phyloP scores from a whole-genome alignment of 1,140 invertebrate genomes.

The Pseudomyrmex flavicornis region DNA sequence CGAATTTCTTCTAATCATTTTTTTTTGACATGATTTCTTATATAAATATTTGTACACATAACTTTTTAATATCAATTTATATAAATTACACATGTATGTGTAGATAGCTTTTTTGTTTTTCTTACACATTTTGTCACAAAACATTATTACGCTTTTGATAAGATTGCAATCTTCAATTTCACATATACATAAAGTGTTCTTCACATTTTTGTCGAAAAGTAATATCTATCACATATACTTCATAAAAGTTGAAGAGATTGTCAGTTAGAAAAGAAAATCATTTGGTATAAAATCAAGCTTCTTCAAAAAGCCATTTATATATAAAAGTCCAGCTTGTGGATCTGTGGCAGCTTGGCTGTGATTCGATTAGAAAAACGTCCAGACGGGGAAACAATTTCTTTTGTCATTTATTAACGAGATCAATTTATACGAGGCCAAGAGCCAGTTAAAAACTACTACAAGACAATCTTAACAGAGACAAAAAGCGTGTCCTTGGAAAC shows the following conservation, averaged over 20 bases:
- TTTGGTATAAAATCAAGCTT: slow-evolving; percentile 8
- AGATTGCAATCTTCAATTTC: not conserved
- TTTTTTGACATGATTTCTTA: too few species aligned
- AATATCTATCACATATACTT: slow-evolving; percentile 9
- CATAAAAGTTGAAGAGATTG: not conserved
- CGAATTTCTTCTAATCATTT: too few species aligned
- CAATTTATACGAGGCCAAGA: slow-evolving; percentile 13
- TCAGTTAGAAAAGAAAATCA: not conserved
- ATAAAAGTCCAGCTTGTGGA: slow-evolving; percentile 5
- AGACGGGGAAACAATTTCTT: slow-evolving; percentile 7
- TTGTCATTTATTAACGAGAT: slow-evolving; percentile 32
- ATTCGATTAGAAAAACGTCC: slow-evolving; percentile 34
- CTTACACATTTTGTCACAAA: too few species aligned
- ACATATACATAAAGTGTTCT: not conserved
- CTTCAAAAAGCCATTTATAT: slow-evolving; percentile 1
- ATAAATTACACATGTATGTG: too few species aligned
- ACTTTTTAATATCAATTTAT: too few species aligned
- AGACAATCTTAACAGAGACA: slow-evolving; percentile 3
- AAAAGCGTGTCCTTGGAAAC: slow-evolving; percentile 16
- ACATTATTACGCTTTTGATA: too few species aligned
- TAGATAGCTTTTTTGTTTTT: too few species aligned
- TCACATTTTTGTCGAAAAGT: not conserved
- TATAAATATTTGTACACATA: too few species aligned
- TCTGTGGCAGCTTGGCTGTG: not conserved
- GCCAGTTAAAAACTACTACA: slow-evolving; percentile 16